Evolutionary conservation across 2,797 vertebrate genomes (phyloP).

Genomic region (Syngnathus rostellatus): DNA sequence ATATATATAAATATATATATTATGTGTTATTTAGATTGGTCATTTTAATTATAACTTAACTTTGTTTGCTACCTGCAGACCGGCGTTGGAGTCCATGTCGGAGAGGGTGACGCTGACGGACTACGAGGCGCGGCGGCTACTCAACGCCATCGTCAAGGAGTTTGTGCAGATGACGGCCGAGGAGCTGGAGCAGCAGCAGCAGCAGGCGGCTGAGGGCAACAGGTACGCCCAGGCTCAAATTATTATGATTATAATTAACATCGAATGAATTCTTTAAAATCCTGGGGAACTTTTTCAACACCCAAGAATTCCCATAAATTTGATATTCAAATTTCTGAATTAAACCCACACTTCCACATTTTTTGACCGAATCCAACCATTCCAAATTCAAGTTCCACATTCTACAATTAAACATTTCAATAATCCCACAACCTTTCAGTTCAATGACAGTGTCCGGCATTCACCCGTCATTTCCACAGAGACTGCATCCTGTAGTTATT

Average conservation of each 20-base stretch:
- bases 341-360: not conserved
- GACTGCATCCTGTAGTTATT: not conserved
- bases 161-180: constrained; percentile 85
- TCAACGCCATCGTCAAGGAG: constrained; percentile 85
- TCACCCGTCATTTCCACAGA: not conserved
- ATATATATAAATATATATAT: too few species aligned
- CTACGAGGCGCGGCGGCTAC: constrained; percentile 81
- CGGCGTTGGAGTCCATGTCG: constrained; percentile 73
- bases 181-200: constrained; percentile 67
- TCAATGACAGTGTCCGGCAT: too few species aligned
- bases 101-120: constrained; percentile 78
- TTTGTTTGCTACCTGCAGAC: constrained; percentile 55
- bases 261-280: not conserved
- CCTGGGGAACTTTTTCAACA: not conserved
- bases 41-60: not conserved
- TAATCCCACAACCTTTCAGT: too few species aligned
- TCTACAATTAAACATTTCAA: too few species aligned
- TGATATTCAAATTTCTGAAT: too few species aligned
- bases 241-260: not conserved
- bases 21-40: too few species aligned
- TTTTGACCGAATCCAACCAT: not conserved
- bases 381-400: not conserved
- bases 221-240: constrained; percentile 67
- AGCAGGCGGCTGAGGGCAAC: constrained; percentile 74
- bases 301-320: too few species aligned